These are phyloP conservation scores for Lanistes nyassanus DNA, from an alignment of 1,140 invertebrate genomes.

Conservation along the genomic window DNA sequence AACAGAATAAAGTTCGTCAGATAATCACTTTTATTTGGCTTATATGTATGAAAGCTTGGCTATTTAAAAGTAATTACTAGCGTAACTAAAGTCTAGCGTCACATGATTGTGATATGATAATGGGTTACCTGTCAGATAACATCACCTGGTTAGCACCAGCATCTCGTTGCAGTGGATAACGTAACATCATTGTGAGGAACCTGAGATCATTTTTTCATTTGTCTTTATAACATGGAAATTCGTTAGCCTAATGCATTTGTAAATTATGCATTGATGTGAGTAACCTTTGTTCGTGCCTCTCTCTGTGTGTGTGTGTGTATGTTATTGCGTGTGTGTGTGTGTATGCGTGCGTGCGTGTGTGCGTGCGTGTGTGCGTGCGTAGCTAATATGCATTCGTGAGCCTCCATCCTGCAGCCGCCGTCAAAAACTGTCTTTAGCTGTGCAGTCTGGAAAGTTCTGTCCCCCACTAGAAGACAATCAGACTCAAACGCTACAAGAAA, in stretches of 20 bases:
- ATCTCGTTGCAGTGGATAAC: too few species aligned
- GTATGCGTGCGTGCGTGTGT: conserved; percentile 9
- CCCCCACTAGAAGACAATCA: too few species aligned
- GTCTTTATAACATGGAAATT: too few species aligned
- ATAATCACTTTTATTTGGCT: not conserved
- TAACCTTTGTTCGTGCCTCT: not conserved
- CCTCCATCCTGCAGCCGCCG: not conserved
- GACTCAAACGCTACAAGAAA: not conserved
- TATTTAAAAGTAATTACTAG: not conserved
- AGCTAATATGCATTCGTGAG: too few species aligned
- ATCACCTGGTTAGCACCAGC: too few species aligned
- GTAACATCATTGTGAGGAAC: too few species aligned
- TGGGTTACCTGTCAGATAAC: not conserved
- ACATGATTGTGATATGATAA: not conserved
- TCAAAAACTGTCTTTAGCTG: not conserved
- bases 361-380: not conserved
- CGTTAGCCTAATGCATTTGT: too few species aligned
- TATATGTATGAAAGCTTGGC: not conserved
- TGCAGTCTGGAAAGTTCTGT: too few species aligned
- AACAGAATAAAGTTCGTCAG: conserved; percentile 40
- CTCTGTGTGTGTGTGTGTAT: not conserved
- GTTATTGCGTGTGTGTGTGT: not conserved
- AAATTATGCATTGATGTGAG: not conserved
- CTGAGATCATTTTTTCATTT: too few species aligned
- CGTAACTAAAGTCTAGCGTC: not conserved